These are phyloP conservation scores for Trematomus bernacchii DNA, from an alignment of 2,797 vertebrate species.

Conservation along the genomic window DNA sequence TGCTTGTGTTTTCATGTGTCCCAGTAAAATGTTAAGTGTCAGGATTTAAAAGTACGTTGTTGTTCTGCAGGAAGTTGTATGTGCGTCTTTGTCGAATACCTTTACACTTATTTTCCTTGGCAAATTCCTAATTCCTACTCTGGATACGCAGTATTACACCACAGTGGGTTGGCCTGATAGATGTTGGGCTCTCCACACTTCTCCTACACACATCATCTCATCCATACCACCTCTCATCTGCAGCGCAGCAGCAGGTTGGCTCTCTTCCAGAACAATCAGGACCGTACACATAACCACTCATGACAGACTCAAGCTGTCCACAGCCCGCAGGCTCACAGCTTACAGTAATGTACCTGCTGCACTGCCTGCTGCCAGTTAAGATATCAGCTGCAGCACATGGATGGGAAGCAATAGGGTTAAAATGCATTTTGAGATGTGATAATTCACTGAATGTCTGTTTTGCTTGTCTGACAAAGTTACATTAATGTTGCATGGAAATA, in stretches of 20 bases:
- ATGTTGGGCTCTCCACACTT: conserved; percentile 49
- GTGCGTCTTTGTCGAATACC: conserved; percentile 31
- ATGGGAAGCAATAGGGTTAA: neutral
- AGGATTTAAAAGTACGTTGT: neutral
- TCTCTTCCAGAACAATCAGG: conserved; percentile 71
- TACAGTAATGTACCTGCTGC: conserved; percentile 43
- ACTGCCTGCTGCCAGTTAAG: conserved; percentile 51
- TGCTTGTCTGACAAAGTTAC: neutral
- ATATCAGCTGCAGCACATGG: conserved; percentile 27
- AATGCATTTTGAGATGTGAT: conserved; percentile 15
- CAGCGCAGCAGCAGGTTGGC: conserved; percentile 71
- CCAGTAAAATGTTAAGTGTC: neutral
- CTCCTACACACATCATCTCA: conserved; percentile 60
- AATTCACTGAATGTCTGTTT: conserved; percentile 4
- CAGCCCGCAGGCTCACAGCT: conserved; percentile 52
- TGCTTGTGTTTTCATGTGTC: neutral
- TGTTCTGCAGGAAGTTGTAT: conserved; percentile 15
- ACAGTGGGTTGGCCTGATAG: conserved; percentile 44
- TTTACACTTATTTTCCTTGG: conserved; percentile 27
- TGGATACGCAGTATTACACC: conserved; percentile 27
- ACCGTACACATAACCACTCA: conserved; percentile 65
- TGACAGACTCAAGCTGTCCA: conserved; percentile 78
- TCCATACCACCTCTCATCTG: conserved; percentile 65
- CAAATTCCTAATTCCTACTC: conserved; percentile 23
- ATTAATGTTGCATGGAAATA: conserved; percentile 8